A percentile compares a stretch with the other conserved stretches of the same genome.
Conservation (phyloP, 2,797 vertebrate species). For the Crenichthys baileyi region DNA sequence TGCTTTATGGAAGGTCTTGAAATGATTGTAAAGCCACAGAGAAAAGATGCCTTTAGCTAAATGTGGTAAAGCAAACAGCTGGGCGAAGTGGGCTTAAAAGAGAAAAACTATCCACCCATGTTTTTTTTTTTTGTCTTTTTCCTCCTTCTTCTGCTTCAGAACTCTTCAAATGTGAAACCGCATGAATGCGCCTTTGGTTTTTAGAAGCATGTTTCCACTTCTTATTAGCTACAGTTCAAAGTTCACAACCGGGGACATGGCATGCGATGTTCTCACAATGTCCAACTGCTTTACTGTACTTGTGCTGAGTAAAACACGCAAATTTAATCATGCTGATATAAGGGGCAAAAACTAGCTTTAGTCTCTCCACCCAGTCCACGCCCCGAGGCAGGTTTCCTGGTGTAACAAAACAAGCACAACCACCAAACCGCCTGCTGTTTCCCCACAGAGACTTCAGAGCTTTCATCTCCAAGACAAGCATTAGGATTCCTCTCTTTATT, state of each 20-base stretch:
- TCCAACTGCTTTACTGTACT: constrained; percentile 42
- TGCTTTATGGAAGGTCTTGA: constrained; percentile 68
- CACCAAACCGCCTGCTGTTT: constrained; percentile 47
- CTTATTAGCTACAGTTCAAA: constrained; percentile 51
- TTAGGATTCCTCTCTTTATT: constrained; percentile 60
- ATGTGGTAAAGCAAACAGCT: constrained; percentile 38
- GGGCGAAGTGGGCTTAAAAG: constrained; percentile 25
- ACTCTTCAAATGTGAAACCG: constrained; percentile 50
- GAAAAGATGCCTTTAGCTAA: constrained; percentile 41
- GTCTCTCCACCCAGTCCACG: not conserved
- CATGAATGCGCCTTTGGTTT: constrained; percentile 56
- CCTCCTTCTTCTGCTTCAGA: constrained; percentile 35
- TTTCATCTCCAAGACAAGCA: constrained; percentile 65
- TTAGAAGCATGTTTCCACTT: constrained; percentile 50
- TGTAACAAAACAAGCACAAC: constrained; percentile 42
- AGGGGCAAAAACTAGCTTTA: constrained; percentile 11
- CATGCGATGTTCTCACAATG: constrained; percentile 29
- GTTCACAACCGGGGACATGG: constrained; percentile 26
- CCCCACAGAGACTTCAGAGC: constrained; percentile 49
- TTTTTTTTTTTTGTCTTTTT: constrained; percentile 1
- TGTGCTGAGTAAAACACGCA: constrained; percentile 1
- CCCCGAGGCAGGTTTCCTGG: constrained; percentile 44
- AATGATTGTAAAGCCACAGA: constrained; percentile 67
- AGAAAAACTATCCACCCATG: constrained; percentile 44
- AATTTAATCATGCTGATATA: constrained; percentile 14